These are phyloP conservation scores for Berghia stephanieae DNA, from an alignment of 1,140 invertebrate genomes.

Conservation along the genomic window DNA sequence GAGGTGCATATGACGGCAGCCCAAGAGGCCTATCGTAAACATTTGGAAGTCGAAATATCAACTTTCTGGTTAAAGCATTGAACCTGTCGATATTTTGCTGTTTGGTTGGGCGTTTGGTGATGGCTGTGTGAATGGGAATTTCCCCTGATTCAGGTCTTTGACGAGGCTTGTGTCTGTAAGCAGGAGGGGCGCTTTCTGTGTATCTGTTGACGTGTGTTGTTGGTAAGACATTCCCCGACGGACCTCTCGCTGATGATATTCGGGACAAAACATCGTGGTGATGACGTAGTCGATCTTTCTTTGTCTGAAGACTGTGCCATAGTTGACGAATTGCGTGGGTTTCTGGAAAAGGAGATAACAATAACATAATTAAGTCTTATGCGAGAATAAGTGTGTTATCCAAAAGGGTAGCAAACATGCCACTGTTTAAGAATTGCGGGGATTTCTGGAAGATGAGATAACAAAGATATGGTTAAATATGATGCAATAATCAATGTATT, in stretches of 20 bases:
- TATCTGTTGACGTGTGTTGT: no score
- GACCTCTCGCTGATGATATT: neutral
- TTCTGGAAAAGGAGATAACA: conserved; percentile 1
- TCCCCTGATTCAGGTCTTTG: no score
- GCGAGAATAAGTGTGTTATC: no score
- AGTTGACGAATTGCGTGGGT: conserved; percentile 5
- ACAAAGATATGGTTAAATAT: no score
- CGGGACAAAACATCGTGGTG: neutral
- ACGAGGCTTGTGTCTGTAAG: no score
- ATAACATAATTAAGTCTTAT: no score
- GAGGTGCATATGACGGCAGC: neutral
- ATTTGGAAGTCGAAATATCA: neutral
- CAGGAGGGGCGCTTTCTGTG: no score
- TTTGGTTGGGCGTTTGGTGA: neutral
- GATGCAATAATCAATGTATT: no score
- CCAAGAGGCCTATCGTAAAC: neutral
- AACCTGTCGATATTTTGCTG: neutral
- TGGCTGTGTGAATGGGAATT: neutral
- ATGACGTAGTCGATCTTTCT: neutral
- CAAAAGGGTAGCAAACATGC: no score
- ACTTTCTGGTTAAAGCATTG: neutral
- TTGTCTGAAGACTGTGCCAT: neutral
- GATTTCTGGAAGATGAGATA: no score
- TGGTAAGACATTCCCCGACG: no score
- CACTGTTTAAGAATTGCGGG: no score